Evolutionary conservation across 2,797 vertebrate species (phyloP).

Genomic region (Lateolabrax maculatus): DNA sequence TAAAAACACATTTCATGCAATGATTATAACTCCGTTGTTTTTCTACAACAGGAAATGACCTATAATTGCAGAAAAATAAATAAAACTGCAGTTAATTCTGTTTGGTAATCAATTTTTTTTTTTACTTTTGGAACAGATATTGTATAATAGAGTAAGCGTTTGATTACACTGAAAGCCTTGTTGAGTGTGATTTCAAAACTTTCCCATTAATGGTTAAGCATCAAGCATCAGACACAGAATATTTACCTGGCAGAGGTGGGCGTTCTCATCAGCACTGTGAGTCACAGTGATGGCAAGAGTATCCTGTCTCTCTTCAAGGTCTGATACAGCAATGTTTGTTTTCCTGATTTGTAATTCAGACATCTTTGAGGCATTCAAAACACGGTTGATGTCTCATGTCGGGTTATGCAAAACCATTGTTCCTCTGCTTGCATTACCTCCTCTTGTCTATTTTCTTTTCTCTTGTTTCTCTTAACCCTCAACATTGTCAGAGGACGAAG

Average conservation of each 20-base stretch:
- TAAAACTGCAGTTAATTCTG: too few relatives aligned
- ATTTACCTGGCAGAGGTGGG: conserved; percentile 22
- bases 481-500: too few relatives aligned
- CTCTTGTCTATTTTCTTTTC: neutral
- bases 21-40: neutral
- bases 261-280: conserved; percentile 3
- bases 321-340: neutral
- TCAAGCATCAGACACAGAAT: neutral
- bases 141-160: too few relatives aligned
- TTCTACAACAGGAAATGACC: conserved; percentile 24
- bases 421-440: neutral
- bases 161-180: neutral
- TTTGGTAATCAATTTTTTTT: too few relatives aligned
- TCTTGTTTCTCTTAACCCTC: neutral
- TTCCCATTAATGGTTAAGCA: neutral
- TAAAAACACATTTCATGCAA: conserved; percentile 5
- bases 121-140: too few relatives aligned
- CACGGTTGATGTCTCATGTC: neutral
- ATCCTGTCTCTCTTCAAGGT: neutral
- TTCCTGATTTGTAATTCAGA: conserved; percentile 18
- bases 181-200: neutral
- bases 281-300: neutral
- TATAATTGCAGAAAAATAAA: too few relatives aligned
- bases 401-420: neutral
- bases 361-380: neutral